Evolutionary conservation across 2,888 invertebrate genomes (phyloP).

Genomic region (Tinea trinotella): DNA sequence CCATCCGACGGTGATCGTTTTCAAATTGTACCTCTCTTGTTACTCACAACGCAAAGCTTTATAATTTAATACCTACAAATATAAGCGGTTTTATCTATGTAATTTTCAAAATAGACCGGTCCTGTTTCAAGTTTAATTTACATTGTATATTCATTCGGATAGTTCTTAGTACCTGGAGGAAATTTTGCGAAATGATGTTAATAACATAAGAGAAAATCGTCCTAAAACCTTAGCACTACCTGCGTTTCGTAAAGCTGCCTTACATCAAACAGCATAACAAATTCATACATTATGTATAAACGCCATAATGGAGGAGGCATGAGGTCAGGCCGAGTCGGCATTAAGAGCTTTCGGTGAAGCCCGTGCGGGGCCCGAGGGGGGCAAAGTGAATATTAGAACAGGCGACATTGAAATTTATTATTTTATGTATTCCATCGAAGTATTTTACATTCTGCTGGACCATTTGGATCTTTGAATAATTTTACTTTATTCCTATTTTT

Average conservation of each 20-base stretch:
- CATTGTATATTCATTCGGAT: background rate
- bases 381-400: conserved; percentile 70
- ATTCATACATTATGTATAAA: conserved; percentile 72
- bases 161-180: background rate
- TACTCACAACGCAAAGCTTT: background rate
- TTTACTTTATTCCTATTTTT: background rate
- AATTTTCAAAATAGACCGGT: background rate
- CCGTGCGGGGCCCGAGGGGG: conserved; percentile 25
- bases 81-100: background rate
- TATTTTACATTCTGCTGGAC: conserved; percentile 11
- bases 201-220: conserved; percentile 33
- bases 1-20: conserved; percentile 26
- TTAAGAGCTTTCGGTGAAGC: conserved; percentile 61
- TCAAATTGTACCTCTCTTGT: conserved; percentile 27
- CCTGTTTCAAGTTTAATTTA: background rate
- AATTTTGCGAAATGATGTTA: conserved; percentile 12
- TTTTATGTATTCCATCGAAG: conserved; percentile 14
- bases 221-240: conserved; percentile 59
- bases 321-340: conserved; percentile 67
- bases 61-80: conserved; percentile 3
- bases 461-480: background rate
- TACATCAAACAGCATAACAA: conserved; percentile 72
- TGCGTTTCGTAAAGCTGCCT: conserved; percentile 59
- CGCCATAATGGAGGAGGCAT: conserved; percentile 69
- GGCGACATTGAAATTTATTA: conserved; percentile 35